These are phyloP conservation scores for Nibea albiflora DNA, from an alignment of 2,113 vertebrate species.

Conservation along the genomic window DNA sequence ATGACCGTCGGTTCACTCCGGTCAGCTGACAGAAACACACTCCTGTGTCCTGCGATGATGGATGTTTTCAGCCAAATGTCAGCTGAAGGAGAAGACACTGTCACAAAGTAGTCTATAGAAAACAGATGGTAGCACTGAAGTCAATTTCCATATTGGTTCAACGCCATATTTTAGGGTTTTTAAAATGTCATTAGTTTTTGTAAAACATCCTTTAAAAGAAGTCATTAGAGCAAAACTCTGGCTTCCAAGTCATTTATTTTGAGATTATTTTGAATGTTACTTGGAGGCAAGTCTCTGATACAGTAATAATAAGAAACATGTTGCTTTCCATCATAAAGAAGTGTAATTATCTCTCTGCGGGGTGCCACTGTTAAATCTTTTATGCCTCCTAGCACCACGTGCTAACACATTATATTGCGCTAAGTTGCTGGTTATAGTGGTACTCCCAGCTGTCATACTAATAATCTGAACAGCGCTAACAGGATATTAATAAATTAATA, in stretches of 20 bases:
- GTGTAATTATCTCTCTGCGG: slow-evolving; percentile 8
- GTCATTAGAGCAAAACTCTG: background rate
- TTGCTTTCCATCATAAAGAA: slow-evolving; percentile 3
- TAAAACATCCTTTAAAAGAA: background rate
- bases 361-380: background rate
- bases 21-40: background rate
- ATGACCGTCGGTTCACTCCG: background rate
- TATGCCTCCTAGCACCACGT: background rate
- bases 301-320: background rate
- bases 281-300: background rate
- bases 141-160: background rate
- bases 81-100: slow-evolving; percentile 1
- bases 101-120: background rate
- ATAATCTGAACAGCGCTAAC: background rate
- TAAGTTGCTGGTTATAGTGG: background rate
- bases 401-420: slow-evolving; percentile 2
- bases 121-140: background rate
- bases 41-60: background rate
- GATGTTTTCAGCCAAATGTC: slow-evolving; percentile 18
- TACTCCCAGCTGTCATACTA: background rate
- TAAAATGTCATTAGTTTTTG: no score
- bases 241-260: background rate
- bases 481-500: no score
- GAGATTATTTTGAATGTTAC: background rate
- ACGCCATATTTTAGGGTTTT: background rate